Evolutionary conservation across 2,888 invertebrate genomes (phyloP).

Genomic region (Tricholauxania praeusta): DNA sequence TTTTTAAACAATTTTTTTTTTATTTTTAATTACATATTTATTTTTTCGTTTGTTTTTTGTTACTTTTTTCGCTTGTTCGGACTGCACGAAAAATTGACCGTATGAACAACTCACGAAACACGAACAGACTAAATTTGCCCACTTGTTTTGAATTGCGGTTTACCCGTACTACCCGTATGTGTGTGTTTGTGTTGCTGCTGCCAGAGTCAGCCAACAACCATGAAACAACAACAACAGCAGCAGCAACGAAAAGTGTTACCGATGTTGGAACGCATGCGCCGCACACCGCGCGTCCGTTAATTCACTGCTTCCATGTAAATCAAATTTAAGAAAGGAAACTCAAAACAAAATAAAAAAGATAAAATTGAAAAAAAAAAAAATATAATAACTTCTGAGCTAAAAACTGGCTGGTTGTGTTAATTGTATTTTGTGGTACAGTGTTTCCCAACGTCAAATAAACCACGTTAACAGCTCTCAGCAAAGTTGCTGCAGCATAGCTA

Average conservation of each 20-base stretch:
- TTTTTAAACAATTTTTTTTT: conserved; percentile 1
- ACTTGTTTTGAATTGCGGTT: conserved; percentile 51
- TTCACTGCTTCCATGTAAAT: conserved; percentile 35
- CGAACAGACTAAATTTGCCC: conserved; percentile 53
- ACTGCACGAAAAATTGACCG: conserved; percentile 35
- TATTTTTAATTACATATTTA: neutral
- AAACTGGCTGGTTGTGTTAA: conserved; percentile 33
- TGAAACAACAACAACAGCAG: conserved; percentile 3
- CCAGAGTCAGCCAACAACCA: conserved; percentile 4
- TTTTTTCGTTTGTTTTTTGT: neutral
- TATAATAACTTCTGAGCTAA: conserved; percentile 34
- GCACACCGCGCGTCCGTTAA: conserved; percentile 20
- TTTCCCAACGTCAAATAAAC: conserved; percentile 2
- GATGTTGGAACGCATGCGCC: conserved; percentile 29
- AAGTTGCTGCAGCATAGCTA: no score
- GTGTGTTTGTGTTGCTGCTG: conserved; percentile 8
- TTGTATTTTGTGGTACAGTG: conserved; percentile 31
- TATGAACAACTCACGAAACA: conserved; percentile 52
- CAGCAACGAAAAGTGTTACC: conserved; percentile 33
- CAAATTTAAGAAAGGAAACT: conserved; percentile 40
- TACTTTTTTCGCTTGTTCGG: conserved; percentile 8
- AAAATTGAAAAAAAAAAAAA: conserved; percentile 26
- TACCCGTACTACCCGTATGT: conserved; percentile 43
- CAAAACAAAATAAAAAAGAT: conserved; percentile 39
- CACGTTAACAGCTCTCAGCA: no score